Evolutionary conservation across 2,113 vertebrate genomes (phyloP).

Genomic region (Otolemur garnettii): DNA sequence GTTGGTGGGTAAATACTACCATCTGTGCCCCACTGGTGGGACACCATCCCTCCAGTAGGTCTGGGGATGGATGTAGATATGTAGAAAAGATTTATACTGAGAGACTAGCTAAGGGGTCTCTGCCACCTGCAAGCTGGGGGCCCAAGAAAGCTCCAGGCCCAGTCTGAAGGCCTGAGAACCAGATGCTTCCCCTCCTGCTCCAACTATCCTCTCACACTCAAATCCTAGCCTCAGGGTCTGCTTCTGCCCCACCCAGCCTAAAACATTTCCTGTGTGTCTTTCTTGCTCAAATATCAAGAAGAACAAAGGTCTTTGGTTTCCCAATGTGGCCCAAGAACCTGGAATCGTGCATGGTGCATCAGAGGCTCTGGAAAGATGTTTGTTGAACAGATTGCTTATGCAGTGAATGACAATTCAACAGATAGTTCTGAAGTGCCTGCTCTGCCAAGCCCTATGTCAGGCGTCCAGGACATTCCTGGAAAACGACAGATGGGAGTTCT

Average conservation of each 20-base stretch:
- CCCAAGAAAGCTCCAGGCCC: neutral
- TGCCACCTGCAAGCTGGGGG: neutral
- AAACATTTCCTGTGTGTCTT: neutral
- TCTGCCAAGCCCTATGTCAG: neutral
- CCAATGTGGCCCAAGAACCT: neutral
- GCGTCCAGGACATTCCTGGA: neutral
- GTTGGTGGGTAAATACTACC: no score
- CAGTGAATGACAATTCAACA: neutral
- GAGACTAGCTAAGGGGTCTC: neutral
- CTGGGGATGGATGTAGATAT: no score
- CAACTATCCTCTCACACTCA: neutral
- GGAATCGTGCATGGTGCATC: neutral
- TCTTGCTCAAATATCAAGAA: neutral
- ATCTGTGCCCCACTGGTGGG: fast-evolving
- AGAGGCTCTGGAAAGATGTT: neutral
- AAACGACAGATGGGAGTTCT: neutral
- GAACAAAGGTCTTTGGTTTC: neutral
- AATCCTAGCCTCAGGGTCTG: neutral
- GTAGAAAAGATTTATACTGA: neutral
- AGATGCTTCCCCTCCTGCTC: neutral
- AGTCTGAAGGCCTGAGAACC: no score
- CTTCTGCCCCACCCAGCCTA: neutral
- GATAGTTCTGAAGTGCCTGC: neutral
- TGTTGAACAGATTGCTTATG: constrained; percentile 46
- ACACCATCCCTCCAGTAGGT: neutral